Conservation (phyloP, 1,140 invertebrate genomes). For the Saccostrea cuccullata region DNA sequence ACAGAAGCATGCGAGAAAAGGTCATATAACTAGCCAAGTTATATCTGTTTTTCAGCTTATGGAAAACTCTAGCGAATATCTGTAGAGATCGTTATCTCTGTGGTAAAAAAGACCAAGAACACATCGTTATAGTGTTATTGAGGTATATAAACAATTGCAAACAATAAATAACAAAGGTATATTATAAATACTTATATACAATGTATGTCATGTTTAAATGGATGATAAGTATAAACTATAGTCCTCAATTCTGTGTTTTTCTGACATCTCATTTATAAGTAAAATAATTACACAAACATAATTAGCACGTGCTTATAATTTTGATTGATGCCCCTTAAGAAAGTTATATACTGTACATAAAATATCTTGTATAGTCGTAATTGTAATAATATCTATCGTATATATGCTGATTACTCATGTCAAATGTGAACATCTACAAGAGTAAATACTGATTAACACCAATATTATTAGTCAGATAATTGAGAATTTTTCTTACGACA, state of each 20-base stretch:
- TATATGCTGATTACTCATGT: background rate
- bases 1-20: no score
- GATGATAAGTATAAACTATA: background rate
- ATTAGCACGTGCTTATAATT: background rate
- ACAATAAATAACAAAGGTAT: constrained; percentile 16
- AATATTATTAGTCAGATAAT: background rate
- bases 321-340: background rate
- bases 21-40: no score
- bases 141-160: constrained; percentile 26
- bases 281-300: background rate
- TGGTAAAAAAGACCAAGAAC: background rate
- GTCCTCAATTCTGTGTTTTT: background rate
- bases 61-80: background rate
- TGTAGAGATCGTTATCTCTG: background rate
- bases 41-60: no score
- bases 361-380: background rate
- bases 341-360: background rate
- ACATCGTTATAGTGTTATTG: background rate
- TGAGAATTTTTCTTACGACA: background rate
- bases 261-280: background rate
- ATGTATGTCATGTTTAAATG: background rate
- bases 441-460: background rate
- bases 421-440: background rate
- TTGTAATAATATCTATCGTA: background rate
- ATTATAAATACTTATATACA: background rate